These are phyloP conservation scores for Caranx melampygus DNA, from an alignment of 2,113 vertebrate genomes.

Conservation along the genomic window DNA sequence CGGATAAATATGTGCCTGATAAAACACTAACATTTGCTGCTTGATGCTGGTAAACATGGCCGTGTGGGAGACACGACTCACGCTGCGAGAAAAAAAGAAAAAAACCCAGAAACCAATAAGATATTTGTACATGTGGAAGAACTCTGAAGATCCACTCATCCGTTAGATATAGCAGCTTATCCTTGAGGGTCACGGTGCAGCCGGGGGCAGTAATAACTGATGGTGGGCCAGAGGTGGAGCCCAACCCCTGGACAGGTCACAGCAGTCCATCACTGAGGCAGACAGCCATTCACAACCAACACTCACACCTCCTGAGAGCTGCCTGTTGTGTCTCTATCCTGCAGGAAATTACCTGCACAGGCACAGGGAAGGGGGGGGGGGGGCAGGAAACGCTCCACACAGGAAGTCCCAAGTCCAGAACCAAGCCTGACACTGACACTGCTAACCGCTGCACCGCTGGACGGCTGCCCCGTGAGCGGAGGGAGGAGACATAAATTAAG, in stretches of 20 bases:
- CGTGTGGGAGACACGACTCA: not conserved
- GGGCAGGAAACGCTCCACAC: too few relatives aligned
- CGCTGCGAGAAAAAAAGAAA: not conserved
- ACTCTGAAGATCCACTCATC: too few relatives aligned
- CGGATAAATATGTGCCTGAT: conserved; percentile 27
- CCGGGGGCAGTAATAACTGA: not conserved
- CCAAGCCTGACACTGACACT: not conserved
- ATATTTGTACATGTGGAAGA: not conserved
- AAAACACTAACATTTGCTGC: conserved; percentile 14
- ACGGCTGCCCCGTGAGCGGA: not conserved
- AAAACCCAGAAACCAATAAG: too few relatives aligned
- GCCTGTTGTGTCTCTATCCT: too few relatives aligned
- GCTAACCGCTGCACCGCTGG: not conserved
- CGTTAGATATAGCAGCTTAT: not conserved
- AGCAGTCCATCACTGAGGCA: too few relatives aligned
- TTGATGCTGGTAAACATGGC: not conserved
- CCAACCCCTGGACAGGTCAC: not conserved
- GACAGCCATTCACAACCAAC: not conserved
- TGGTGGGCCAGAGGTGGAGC: not conserved
- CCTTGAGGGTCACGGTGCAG: not conserved
- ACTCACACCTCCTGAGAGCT: not conserved
- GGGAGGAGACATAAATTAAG: conserved; percentile 3
- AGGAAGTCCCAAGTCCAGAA: too few relatives aligned
- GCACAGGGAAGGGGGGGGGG: not conserved
- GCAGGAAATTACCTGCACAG: not conserved